A percentile compares a stretch with the other conserved stretches of the same genome.
phyloP scores from a whole-genome alignment of 2,888 invertebrate species.

The Cantharis rustica region DNA sequence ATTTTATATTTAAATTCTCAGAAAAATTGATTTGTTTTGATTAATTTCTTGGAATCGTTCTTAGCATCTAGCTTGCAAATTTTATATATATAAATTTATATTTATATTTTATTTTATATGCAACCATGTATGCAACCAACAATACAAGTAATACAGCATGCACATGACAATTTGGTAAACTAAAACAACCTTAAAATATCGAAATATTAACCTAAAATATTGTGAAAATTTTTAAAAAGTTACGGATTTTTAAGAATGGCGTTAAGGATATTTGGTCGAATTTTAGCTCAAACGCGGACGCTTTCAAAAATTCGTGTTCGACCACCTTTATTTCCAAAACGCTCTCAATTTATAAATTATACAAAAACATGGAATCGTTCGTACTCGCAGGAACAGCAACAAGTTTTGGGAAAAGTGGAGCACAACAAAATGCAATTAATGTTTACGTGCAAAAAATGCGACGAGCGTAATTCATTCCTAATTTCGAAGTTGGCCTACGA shows the following conservation, averaged over 20 bases:
- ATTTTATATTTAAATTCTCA: too few relatives aligned
- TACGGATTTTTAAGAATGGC: not conserved
- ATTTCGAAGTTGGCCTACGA: slow-evolving; percentile 87
- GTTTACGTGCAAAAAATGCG: slow-evolving; percentile 91
- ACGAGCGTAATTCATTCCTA: slow-evolving; percentile 73
- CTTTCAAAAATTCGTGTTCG: not conserved
- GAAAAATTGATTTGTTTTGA: too few relatives aligned
- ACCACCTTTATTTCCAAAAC: not conserved
- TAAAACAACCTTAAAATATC: too few relatives aligned
- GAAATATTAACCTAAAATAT: not conserved
- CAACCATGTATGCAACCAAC: too few relatives aligned
- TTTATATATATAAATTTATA: too few relatives aligned
- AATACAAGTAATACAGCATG: too few relatives aligned
- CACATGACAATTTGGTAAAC: too few relatives aligned
- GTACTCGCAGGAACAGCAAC: not conserved
- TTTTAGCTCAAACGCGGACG: not conserved
- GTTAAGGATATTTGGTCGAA: not conserved
- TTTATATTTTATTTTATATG: too few relatives aligned
- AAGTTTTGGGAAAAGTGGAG: slow-evolving; percentile 49
- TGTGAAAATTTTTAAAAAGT: not conserved
- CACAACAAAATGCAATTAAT: slow-evolving; percentile 68
- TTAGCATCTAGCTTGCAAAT: too few relatives aligned
- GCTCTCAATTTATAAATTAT: not conserved
- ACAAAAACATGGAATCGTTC: not conserved
- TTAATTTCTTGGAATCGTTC: too few relatives aligned